A percentile compares a stretch with the other conserved stretches of the same genome.
phyloP scores from a whole-genome alignment of 2,113 vertebrate species.

The Xyrauchen texanus region DNA sequence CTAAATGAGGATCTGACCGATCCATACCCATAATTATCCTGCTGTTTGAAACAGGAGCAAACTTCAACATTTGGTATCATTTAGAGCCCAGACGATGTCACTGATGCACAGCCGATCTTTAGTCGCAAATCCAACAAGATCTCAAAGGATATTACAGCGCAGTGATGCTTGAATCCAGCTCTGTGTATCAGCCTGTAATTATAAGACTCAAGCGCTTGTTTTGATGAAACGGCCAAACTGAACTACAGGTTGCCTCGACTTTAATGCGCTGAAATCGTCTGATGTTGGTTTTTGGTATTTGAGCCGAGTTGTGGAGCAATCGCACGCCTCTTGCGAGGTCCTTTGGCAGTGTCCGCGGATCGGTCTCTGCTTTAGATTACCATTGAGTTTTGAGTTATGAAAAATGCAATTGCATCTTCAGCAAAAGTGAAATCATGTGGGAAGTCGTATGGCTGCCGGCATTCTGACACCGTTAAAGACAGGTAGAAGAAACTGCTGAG shows the following conservation, averaged over 20 bases:
- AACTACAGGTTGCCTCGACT: conserved; percentile 39
- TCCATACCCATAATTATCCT: conserved; percentile 51
- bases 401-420: conserved; percentile 52
- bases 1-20: conserved; percentile 52
- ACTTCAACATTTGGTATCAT: conserved; percentile 56
- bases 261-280: not conserved
- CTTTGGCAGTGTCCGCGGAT: conserved; percentile 1
- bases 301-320: conserved; percentile 34
- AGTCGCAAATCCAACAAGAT: conserved; percentile 54
- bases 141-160: conserved; percentile 50
- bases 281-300: conserved; percentile 29
- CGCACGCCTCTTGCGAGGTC: conserved; percentile 3
- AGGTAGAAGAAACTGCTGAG: no score
- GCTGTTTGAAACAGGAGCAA: conserved; percentile 53
- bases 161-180: conserved; percentile 44
- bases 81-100: conserved; percentile 47
- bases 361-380: conserved; percentile 50
- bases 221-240: conserved; percentile 37
- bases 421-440: conserved; percentile 54
- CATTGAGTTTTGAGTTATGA: conserved; percentile 49
- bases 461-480: conserved; percentile 7
- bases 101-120: conserved; percentile 50
- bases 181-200: conserved; percentile 52
- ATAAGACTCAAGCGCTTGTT: conserved; percentile 44
- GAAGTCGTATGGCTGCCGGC: conserved; percentile 25